phyloP scores from a whole-genome alignment of 2,888 invertebrate species.

The Cantharis rustica region DNA sequence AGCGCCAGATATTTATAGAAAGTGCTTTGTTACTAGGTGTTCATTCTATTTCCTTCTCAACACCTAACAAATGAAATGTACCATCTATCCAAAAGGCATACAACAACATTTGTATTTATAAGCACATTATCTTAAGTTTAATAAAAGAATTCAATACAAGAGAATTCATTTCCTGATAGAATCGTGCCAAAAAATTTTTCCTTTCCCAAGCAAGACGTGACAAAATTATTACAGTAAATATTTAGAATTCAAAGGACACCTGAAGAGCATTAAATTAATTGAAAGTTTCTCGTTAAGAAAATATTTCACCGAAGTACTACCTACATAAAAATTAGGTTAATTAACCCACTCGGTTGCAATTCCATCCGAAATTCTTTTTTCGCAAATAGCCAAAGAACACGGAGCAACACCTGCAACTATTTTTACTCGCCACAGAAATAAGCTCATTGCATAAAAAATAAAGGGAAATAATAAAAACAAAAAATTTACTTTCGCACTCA shows the following conservation, averaged over 20 bases:
- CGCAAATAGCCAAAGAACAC: not conserved
- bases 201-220: not conserved
- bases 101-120: not conserved
- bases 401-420: not conserved
- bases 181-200: not conserved
- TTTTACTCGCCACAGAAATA: not conserved
- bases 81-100: not conserved
- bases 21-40: conserved; percentile 39
- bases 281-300: not conserved
- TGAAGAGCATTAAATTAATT: not conserved
- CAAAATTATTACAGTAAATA: not conserved
- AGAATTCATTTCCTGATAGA: not conserved
- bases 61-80: conserved; percentile 24
- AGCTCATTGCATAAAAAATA: not conserved
- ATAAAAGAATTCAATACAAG: not conserved
- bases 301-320: not conserved
- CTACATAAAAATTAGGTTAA: not conserved
- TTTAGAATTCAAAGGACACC: not conserved
- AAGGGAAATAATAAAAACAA: not conserved
- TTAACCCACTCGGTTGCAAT: not conserved
- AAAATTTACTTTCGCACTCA: not conserved
- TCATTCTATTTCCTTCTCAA: conserved; percentile 37
- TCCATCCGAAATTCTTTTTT: not conserved
- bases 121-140: not conserved
- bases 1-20: conserved; percentile 40